Percentiles rank a stretch among this genome's conserved stretches.
Conservation (phyloP, 2,797 vertebrate genomes). For the Merluccius polli region DNA sequence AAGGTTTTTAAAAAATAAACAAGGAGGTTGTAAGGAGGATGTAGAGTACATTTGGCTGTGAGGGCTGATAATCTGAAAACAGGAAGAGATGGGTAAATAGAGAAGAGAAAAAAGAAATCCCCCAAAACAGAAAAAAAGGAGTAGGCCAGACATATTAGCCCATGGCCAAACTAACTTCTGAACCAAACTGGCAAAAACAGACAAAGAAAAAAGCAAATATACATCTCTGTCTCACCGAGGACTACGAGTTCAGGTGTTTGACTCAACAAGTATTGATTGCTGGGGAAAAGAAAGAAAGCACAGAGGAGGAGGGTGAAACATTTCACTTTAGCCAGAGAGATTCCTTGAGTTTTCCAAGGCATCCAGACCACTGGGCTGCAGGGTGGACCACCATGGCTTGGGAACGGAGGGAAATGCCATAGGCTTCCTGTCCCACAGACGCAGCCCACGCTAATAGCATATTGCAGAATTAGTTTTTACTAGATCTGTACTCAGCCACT, state of each 20-base stretch:
- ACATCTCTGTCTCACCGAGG: not conserved
- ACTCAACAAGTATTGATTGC: not conserved
- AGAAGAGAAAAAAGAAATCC: not conserved
- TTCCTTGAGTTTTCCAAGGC: not conserved
- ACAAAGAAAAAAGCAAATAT: not conserved
- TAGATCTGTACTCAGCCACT: constrained; percentile 20
- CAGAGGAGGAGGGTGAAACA: not conserved
- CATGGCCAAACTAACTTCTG: not conserved
- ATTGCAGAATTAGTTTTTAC: constrained; percentile 37
- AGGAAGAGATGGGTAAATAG: not conserved
- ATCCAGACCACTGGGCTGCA: not conserved
- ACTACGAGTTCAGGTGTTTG: not conserved
- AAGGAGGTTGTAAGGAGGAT: not conserved
- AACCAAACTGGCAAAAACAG: not conserved
- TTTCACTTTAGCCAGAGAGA: not conserved
- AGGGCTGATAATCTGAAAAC: not conserved
- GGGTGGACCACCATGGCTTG: constrained; percentile 26
- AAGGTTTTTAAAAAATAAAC: not conserved
- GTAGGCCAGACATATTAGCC: no score
- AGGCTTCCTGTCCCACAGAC: constrained; percentile 50
- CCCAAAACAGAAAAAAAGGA: not conserved
- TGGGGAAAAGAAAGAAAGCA: not conserved
- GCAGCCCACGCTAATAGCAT: constrained; percentile 14
- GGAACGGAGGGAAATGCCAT: constrained; percentile 40
- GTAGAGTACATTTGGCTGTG: not conserved